These are phyloP conservation scores for Channa striata DNA, from an alignment of 2,797 vertebrate species.

Conservation along the genomic window DNA sequence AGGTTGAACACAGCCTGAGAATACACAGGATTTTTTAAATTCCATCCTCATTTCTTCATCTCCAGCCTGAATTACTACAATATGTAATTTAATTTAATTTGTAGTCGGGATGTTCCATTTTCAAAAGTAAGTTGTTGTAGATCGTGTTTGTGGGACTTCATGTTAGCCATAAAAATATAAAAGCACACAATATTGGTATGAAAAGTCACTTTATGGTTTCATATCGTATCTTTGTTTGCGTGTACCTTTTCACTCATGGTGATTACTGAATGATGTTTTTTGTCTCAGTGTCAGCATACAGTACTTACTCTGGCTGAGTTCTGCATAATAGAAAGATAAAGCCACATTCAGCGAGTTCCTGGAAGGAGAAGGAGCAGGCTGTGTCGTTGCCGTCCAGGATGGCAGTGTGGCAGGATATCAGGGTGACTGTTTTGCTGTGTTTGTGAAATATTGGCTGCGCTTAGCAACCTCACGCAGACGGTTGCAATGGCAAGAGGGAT, in stretches of 20 bases:
- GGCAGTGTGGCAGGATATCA: constrained; percentile 56
- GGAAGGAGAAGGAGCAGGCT: constrained; percentile 32
- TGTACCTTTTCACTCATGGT: not conserved
- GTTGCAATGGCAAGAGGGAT: constrained; percentile 48
- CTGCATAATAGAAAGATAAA: constrained; percentile 6
- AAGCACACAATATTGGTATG: not conserved
- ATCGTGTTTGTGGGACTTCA: no score
- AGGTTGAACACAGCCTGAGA: no score
- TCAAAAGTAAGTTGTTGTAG: no score
- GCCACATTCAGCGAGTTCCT: constrained; percentile 49
- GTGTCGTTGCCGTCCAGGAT: constrained; percentile 45
- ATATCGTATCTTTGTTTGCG: not conserved
- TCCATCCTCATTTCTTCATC: no score
- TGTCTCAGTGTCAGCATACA: not conserved
- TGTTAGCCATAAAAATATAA: not conserved
- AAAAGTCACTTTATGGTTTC: no score
- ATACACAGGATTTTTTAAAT: no score
- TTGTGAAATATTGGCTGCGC: constrained; percentile 74
- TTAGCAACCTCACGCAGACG: constrained; percentile 75
- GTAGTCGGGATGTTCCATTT: not conserved
- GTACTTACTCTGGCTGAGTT: constrained; percentile 29
- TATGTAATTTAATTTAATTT: not conserved
- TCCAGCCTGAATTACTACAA: no score
- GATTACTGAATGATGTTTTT: not conserved
- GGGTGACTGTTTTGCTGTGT: constrained; percentile 67